phyloP scores from a whole-genome alignment of 2,113 vertebrate genomes.

The Anhinga rufa region DNA sequence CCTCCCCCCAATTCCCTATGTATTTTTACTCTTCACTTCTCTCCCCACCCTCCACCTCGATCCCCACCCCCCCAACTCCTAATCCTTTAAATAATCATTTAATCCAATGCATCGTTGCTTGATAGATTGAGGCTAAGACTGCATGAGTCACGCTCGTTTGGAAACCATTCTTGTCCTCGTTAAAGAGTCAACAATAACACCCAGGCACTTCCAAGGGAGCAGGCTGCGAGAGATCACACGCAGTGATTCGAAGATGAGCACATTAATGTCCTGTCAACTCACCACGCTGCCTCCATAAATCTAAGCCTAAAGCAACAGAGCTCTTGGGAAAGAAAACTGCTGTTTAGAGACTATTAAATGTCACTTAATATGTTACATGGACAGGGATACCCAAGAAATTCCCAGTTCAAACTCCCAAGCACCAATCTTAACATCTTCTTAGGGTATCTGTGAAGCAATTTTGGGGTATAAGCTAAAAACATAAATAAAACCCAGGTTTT shows the following conservation, averaged over 20 bases:
- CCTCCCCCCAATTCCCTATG: background rate
- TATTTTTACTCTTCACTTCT: background rate
- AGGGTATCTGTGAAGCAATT: background rate
- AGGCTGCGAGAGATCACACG: background rate
- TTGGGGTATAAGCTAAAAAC: background rate
- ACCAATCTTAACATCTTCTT: background rate
- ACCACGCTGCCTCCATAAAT: slow-evolving; percentile 30
- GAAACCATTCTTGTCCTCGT: background rate
- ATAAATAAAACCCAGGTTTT: background rate
- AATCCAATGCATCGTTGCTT: slow-evolving; percentile 20
- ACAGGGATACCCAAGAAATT: background rate
- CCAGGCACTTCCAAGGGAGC: slow-evolving; percentile 18
- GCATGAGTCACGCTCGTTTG: background rate
- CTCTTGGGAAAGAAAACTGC: slow-evolving; percentile 7
- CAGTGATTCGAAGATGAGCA: background rate
- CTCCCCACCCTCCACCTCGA: background rate
- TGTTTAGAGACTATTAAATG: background rate
- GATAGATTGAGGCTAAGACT: slow-evolving; percentile 57
- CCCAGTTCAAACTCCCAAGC: background rate
- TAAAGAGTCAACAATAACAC: slow-evolving; percentile 26
- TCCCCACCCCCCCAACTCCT: background rate
- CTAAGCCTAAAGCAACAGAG: background rate
- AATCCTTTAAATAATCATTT: slow-evolving; percentile 42
- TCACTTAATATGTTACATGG: background rate
- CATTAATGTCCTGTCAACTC: slow-evolving; percentile 44